phyloP scores from a whole-genome alignment of 2,888 invertebrate species.

The Limnephilus rhombicus region DNA sequence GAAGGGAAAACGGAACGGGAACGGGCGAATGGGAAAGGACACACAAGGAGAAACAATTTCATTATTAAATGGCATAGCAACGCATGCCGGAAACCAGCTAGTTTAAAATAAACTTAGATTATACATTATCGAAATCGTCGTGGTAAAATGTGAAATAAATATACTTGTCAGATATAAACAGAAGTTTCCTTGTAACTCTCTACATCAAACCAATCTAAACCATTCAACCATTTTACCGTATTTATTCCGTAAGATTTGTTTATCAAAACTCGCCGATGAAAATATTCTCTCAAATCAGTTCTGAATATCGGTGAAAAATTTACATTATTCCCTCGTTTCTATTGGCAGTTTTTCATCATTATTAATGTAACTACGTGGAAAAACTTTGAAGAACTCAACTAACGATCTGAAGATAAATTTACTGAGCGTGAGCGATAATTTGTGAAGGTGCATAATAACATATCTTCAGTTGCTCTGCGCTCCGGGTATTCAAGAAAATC shows the following conservation, averaged over 20 bases:
- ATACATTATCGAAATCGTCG: too few relatives aligned
- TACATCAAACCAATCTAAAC: neutral
- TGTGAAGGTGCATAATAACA: neutral
- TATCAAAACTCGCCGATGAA: neutral
- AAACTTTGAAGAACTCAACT: neutral
- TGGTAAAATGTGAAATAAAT: neutral
- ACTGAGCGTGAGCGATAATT: neutral
- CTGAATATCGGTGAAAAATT: neutral
- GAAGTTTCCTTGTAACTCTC: neutral
- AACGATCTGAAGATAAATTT: neutral
- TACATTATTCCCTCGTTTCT: neutral
- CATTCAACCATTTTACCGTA: neutral
- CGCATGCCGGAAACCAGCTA: too few relatives aligned
- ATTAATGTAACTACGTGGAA: neutral
- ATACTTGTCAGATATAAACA: neutral
- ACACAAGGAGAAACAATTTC: too few relatives aligned
- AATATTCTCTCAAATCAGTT: neutral
- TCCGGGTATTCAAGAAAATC: neutral
- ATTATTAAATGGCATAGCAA: too few relatives aligned
- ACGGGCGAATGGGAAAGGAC: too few relatives aligned
- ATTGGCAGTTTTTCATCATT: neutral
- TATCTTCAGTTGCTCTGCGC: neutral
- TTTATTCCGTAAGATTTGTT: neutral
- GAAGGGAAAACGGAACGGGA: too few relatives aligned
- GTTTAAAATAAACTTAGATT: too few relatives aligned